Evolutionary conservation across 2,888 invertebrate genomes (phyloP).

Genomic region (Alitta virens): DNA sequence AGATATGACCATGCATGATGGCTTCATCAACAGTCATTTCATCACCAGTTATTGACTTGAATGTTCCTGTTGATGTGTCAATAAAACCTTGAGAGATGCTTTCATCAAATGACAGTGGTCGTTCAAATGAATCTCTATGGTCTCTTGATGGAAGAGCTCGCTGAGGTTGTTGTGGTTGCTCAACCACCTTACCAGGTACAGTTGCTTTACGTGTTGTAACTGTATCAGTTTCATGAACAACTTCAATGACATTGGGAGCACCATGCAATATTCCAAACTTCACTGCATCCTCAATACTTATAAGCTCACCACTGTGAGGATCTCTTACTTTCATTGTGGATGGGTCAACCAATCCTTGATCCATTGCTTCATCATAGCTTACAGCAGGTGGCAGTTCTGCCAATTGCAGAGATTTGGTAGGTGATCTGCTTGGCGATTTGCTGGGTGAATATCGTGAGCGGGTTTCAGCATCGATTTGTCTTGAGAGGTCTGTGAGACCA

Average conservation of each 20-base stretch:
- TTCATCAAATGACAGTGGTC: slow-evolving; percentile 67
- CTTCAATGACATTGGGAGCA: slow-evolving; percentile 29
- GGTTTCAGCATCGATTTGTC: too few species aligned
- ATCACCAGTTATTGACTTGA: slow-evolving; percentile 62
- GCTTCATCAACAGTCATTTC: slow-evolving; percentile 18
- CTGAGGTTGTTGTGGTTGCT: too few species aligned
- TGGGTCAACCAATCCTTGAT: slow-evolving; percentile 67
- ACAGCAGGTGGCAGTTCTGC: slow-evolving; percentile 59
- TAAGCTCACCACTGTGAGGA: slow-evolving; percentile 61
- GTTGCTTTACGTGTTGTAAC: too few species aligned
- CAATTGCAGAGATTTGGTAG: too few species aligned
- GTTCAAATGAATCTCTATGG: background rate
- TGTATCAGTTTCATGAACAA: slow-evolving; percentile 19
- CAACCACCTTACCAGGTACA: too few species aligned
- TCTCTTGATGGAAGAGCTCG: too few species aligned
- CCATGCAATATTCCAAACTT: slow-evolving; percentile 55
- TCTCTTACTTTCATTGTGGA: slow-evolving; percentile 64
- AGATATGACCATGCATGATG: slow-evolving; percentile 8
- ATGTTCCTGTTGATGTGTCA: slow-evolving; percentile 63
- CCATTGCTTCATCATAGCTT: slow-evolving; percentile 57
- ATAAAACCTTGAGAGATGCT: slow-evolving; percentile 87
- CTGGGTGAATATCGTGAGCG: too few species aligned
- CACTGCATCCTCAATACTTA: slow-evolving; percentile 91
- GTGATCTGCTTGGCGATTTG: too few species aligned
- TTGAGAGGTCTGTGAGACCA: background rate